phyloP scores from a whole-genome alignment of 2,888 invertebrate genomes.

The Tethea ocularis region DNA sequence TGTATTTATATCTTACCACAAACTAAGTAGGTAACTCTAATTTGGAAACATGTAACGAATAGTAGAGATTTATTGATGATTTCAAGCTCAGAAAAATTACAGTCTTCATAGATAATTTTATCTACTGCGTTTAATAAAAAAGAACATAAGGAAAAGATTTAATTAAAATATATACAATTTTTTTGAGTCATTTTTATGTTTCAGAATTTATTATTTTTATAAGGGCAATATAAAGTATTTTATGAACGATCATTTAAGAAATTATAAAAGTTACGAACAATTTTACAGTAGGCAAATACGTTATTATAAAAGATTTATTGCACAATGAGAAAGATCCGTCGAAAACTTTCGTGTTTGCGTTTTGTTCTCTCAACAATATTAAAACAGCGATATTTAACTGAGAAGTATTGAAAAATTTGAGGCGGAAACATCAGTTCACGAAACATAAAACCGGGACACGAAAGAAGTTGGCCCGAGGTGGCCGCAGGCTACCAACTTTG shows the following conservation, averaged over 20 bases:
- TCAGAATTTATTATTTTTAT: neutral
- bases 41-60: no score
- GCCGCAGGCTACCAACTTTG: slow-evolving; percentile 46
- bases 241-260: neutral
- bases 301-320: slow-evolving; percentile 48
- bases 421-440: slow-evolving; percentile 46
- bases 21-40: no score
- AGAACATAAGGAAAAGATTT: neutral
- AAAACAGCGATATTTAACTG: slow-evolving; percentile 53
- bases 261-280: neutral
- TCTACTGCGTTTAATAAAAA: neutral
- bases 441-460: slow-evolving; percentile 48
- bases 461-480: slow-evolving; percentile 53
- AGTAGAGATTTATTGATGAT: no score
- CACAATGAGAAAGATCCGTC: slow-evolving; percentile 41
- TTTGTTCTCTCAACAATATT: slow-evolving; percentile 49
- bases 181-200: neutral
- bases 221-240: neutral
- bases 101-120: no score
- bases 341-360: slow-evolving; percentile 43
- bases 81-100: no score
- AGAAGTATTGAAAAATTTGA: slow-evolving; percentile 56
- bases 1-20: no score
- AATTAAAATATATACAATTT: neutral
- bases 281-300: slow-evolving; percentile 5